phyloP scores from a whole-genome alignment of 1,140 invertebrate species.

The Zaprionus lachaisei region DNA sequence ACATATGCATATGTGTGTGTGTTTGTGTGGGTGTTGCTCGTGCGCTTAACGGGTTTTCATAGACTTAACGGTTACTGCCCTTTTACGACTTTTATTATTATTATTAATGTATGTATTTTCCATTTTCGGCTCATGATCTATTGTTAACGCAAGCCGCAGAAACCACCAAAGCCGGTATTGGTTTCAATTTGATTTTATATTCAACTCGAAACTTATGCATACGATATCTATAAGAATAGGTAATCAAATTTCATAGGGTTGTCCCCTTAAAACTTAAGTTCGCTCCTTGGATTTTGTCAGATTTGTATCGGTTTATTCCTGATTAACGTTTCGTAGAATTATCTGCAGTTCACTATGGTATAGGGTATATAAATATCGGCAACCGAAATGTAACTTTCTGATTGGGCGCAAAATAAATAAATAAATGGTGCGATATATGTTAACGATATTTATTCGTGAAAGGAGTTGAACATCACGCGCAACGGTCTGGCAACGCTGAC shows the following conservation, averaged over 20 bases:
- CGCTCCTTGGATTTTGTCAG: background rate
- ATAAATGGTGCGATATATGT: background rate
- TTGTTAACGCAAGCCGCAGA: slow-evolving; percentile 48
- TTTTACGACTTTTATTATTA: slow-evolving; percentile 78
- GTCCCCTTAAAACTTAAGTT: slow-evolving; percentile 1
- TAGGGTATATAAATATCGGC: background rate
- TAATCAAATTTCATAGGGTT: slow-evolving; percentile 34
- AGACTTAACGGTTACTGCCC: slow-evolving; percentile 77
- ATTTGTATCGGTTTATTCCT: background rate
- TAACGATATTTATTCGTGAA: background rate
- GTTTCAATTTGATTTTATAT: slow-evolving; percentile 18
- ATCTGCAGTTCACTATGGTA: too few relatives aligned
- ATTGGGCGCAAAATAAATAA: background rate
- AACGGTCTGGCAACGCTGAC: background rate
- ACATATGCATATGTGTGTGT: slow-evolving; percentile 36
- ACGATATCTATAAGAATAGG: slow-evolving; percentile 16
- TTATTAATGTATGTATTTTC: slow-evolving; percentile 76
- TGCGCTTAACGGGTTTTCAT: slow-evolving; percentile 79
- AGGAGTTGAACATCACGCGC: background rate
- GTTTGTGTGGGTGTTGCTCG: slow-evolving; percentile 72
- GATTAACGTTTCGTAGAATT: too few relatives aligned
- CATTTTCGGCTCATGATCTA: slow-evolving; percentile 71
- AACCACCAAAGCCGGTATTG: slow-evolving; percentile 29
- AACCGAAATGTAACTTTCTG: background rate
- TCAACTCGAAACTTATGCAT: slow-evolving; percentile 42